phyloP scores from a whole-genome alignment of 2,888 invertebrate genomes.

The Eumacrocentrus americanus region DNA sequence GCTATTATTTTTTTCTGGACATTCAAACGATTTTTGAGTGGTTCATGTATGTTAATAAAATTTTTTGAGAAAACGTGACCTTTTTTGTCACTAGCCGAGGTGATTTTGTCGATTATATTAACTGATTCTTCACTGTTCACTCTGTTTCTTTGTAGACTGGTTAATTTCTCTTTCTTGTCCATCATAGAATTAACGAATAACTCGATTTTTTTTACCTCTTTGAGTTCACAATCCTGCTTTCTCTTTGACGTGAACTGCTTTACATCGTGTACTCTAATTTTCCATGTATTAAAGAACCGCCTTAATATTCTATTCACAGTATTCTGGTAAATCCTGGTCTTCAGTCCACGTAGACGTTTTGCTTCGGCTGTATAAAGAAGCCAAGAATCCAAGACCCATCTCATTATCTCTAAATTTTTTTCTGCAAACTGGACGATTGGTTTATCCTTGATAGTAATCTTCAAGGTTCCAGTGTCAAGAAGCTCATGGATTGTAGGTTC shows the following conservation, averaged over 20 bases:
- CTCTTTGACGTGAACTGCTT: slow-evolving; percentile 31
- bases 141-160: neutral
- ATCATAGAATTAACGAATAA: slow-evolving; percentile 50
- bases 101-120: slow-evolving; percentile 24
- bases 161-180: too few species aligned
- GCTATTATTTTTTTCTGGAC: slow-evolving; percentile 77
- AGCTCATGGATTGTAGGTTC: too few species aligned
- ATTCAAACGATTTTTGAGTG: slow-evolving; percentile 58
- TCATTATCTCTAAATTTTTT: slow-evolving; percentile 35
- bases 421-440: slow-evolving; percentile 33
- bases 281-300: slow-evolving; percentile 48
- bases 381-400: slow-evolving; percentile 40
- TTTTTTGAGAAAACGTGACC: neutral
- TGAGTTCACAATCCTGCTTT: slow-evolving; percentile 37
- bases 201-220: slow-evolving; percentile 52
- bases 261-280: slow-evolving; percentile 27
- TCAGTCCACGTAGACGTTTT: slow-evolving; percentile 42
- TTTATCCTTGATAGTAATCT: slow-evolving; percentile 53
- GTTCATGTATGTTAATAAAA: slow-evolving; percentile 33
- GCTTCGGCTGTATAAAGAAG: slow-evolving; percentile 39
- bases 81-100: slow-evolving; percentile 3
- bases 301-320: slow-evolving; percentile 35
- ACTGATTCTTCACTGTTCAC: slow-evolving; percentile 7
- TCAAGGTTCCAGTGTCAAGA: slow-evolving; percentile 45
- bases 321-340: slow-evolving; percentile 39